Conservation (phyloP, 2,113 vertebrate genomes). For the Amphiprion ocellaris region DNA sequence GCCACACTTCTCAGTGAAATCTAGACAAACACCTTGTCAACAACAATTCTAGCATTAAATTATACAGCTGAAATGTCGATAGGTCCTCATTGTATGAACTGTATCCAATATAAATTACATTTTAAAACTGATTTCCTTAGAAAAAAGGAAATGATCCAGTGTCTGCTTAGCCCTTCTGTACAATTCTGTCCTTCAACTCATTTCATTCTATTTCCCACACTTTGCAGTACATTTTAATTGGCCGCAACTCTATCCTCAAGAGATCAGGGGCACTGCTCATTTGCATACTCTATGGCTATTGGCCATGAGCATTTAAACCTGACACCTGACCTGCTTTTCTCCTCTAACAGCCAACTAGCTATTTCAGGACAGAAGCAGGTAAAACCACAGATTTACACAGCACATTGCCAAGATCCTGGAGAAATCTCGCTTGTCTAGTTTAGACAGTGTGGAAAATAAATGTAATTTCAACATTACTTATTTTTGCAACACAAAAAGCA, state of each 20-base stretch:
- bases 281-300: slow-evolving; percentile 31
- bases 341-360: slow-evolving; percentile 11
- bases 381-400: background rate
- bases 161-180: background rate
- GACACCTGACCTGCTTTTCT: slow-evolving; percentile 49
- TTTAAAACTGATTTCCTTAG: background rate
- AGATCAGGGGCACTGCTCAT: slow-evolving; percentile 26
- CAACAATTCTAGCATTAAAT: no score
- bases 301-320: slow-evolving; percentile 35
- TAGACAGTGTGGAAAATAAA: background rate
- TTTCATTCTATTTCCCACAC: background rate
- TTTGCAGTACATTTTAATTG: slow-evolving; percentile 30
- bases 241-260: background rate
- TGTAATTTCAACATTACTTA: background rate
- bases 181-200: background rate
- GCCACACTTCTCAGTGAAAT: no score
- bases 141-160: background rate
- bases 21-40: no score
- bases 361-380: slow-evolving; percentile 17
- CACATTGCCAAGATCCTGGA: background rate
- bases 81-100: background rate
- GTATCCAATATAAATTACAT: background rate
- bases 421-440: background rate
- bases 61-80: background rate
- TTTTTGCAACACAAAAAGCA: background rate